Conservation (phyloP, 2,113 vertebrate species). For the Ptychochromis oligacanthus region DNA sequence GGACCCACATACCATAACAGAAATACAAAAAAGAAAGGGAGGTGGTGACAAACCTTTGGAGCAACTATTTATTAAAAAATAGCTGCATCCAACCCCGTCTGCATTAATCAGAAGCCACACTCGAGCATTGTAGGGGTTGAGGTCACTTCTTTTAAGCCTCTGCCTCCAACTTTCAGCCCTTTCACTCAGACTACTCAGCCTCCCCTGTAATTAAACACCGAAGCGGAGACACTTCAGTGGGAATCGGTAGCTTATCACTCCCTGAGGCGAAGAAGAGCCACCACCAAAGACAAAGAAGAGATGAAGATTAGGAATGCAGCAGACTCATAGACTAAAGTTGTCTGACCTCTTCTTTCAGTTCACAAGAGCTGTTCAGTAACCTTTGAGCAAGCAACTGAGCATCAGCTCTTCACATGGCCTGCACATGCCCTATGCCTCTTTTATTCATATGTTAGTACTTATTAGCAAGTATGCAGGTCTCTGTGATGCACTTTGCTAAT, state of each 20-base stretch:
- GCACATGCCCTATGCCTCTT: not conserved
- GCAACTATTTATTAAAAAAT: not conserved
- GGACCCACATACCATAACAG: not conserved
- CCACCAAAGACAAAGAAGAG: constrained; percentile 53
- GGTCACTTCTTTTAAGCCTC: constrained; percentile 37
- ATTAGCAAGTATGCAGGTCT: not conserved
- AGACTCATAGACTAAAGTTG: not conserved
- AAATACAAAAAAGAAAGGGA: not conserved
- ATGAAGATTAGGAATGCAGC: constrained; percentile 38
- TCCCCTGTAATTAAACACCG: constrained; percentile 80
- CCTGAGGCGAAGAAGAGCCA: constrained; percentile 59
- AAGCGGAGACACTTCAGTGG: constrained; percentile 59
- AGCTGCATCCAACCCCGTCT: not conserved
- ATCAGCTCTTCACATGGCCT: not conserved
- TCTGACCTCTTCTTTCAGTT: not conserved
- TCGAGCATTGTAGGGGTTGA: constrained; percentile 3
- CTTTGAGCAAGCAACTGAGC: not conserved
- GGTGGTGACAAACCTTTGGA: not conserved
- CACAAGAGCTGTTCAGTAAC: not conserved
- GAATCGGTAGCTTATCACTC: constrained; percentile 48
- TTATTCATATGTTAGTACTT: not conserved
- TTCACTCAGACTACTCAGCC: constrained; percentile 65
- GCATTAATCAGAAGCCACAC: not conserved
- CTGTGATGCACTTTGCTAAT: no score
- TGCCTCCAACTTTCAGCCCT: not conserved